Conservation (phyloP, 2,113 vertebrate species). For the Daubentonia madagascariensis region DNA sequence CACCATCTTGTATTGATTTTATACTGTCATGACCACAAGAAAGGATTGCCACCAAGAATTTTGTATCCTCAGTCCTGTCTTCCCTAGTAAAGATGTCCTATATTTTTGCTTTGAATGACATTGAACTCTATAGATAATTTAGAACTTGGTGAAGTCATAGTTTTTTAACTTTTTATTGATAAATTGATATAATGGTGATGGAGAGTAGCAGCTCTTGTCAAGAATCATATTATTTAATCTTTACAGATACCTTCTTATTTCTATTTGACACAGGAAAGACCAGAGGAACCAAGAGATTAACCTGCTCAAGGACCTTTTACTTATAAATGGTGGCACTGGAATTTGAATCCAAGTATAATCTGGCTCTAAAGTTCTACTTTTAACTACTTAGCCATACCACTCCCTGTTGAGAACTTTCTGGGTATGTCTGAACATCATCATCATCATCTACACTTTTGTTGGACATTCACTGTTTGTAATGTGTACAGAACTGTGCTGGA, state of each 20-base stretch:
- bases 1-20: background rate
- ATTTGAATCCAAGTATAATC: background rate
- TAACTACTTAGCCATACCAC: background rate
- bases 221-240: background rate
- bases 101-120: constrained; percentile 2
- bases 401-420: background rate
- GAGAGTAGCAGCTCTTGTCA: background rate
- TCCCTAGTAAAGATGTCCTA: background rate
- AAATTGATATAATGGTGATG: background rate
- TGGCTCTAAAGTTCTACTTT: background rate
- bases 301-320: background rate
- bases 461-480: background rate
- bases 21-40: background rate
- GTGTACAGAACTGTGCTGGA: background rate
- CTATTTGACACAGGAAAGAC: background rate
- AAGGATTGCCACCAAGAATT: constrained; percentile 7
- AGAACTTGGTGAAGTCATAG: background rate
- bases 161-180: background rate
- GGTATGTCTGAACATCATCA: background rate
- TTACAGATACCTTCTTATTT: background rate
- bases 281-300: background rate
- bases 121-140: background rate
- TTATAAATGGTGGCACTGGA: background rate
- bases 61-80: background rate
- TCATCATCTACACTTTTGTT: background rate